Evolutionary conservation across 2,113 vertebrate species (phyloP), one percentile per base, ranked within the genome.

Genomic region (Piliocolobus tephrosceles): DNA sequence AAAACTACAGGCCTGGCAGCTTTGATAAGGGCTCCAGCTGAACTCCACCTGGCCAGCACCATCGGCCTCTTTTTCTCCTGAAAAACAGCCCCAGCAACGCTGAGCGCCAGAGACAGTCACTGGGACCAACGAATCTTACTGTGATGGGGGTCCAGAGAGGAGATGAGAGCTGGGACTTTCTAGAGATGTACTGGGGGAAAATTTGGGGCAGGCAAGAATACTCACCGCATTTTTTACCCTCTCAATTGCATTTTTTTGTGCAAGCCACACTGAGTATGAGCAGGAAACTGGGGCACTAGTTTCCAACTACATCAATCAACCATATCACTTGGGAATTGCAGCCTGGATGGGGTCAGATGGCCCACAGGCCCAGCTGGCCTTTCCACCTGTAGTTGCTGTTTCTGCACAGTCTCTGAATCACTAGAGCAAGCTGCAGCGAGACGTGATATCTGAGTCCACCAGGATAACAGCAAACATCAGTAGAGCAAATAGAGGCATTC

Each of bases 141-240:
- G 52, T 38, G 8, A 5, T 13, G 9, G 4, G 20, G 20, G 52
- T 23, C 25, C 38, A 10, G 12, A 17, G 27, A 52, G 11, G 3
- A 16, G 23, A 40, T 5, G 5, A 18, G 35, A 43, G 35, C 61
- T 30, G 30, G 50, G 40, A 27, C 30, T 43, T 81, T 61, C 18
- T 43, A 17, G 30, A 22, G 25, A 6, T n/a, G 2, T 10, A 55
- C 6, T 0, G 1, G 23, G 23, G 18, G 0, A 47, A 81, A 57
- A 72, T 52, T 27, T 72, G 47, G 22, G 22, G 20, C 38, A 61
- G 38, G 20, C 23, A 66, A 64, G 55, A 64, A 92, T 82, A 70
- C 10, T 27, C 84, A 70, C 23, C 16, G 38, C 64, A 2, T 80
- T 61, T 72, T 22, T 9, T 5, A 18, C 25, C 8, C 8, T 38